Evolutionary conservation across 2,888 invertebrate species (phyloP).

Genomic region (Oeneis ivallda): DNA sequence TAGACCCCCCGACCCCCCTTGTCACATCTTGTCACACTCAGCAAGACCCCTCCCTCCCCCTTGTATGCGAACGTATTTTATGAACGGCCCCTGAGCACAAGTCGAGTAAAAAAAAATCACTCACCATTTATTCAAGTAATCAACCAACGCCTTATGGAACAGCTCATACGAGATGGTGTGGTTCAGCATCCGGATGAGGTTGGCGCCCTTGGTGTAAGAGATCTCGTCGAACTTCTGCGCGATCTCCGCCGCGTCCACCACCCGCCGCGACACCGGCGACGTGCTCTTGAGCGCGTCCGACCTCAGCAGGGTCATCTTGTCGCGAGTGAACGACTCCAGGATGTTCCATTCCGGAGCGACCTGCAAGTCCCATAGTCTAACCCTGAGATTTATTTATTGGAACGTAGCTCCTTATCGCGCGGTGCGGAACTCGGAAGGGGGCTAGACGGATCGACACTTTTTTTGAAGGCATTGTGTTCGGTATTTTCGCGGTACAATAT

Average conservation of each 20-base stretch:
- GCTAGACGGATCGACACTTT: no score
- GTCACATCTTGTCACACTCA: no score
- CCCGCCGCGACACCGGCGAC: conserved; percentile 77
- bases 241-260: conserved; percentile 79
- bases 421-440: no score
- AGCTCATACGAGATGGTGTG: conserved; percentile 75
- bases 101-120: conserved; percentile 39
- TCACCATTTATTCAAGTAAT: conserved; percentile 81
- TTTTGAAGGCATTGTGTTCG: no score
- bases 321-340: conserved; percentile 76
- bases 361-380: no score
- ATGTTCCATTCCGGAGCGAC: conserved; percentile 81
- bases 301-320: conserved; percentile 80
- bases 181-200: conserved; percentile 83
- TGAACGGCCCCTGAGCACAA: no score
- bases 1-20: no score
- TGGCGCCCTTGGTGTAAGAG: conserved; percentile 81
- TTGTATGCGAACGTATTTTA: no score
- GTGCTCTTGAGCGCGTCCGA: conserved; percentile 80
- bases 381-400: no score
- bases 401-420: no score
- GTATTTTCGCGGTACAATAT: no score
- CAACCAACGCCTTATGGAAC: conserved; percentile 77
- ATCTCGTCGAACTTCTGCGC: conserved; percentile 83
- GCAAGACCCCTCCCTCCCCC: no score